A percentile compares a stretch with the other conserved stretches of the same genome.
These are phyloP conservation scores for Drosophila bocqueti DNA, from an alignment of 1,140 invertebrate species.

Conservation along the genomic window DNA sequence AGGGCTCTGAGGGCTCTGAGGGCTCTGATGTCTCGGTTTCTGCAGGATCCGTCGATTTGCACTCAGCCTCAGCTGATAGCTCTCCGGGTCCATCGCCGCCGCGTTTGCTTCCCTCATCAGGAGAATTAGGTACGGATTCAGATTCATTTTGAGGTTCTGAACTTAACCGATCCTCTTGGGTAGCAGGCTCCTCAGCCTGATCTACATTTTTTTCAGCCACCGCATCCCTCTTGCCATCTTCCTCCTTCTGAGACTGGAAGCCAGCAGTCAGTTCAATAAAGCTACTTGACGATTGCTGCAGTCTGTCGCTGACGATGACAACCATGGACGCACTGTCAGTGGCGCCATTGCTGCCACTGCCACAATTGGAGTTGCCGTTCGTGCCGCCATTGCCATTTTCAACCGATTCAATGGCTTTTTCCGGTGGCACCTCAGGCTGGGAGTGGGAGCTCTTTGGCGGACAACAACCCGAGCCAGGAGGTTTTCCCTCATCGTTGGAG, in stretches of 20 bases:
- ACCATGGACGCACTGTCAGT: conserved; percentile 29
- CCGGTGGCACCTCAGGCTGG: conserved; percentile 7
- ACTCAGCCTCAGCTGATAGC: background rate
- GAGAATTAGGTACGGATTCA: background rate
- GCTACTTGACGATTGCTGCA: conserved; percentile 67
- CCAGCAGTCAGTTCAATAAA: conserved; percentile 59
- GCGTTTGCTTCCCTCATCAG: background rate
- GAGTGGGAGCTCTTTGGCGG: background rate
- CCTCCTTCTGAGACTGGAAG: conserved; percentile 3
- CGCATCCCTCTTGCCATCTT: background rate
- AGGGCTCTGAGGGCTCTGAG: background rate
- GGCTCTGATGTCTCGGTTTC: background rate
- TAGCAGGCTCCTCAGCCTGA: background rate
- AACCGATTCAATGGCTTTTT: conserved; percentile 20
- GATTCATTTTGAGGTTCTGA: background rate
- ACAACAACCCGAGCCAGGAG: conserved; percentile 30
- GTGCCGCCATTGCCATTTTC: conserved; percentile 47
- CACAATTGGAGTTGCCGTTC: conserved; percentile 48
- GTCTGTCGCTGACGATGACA: conserved; percentile 65
- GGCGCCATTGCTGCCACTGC: conserved; percentile 44
- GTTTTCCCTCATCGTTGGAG: conserved; percentile 79
- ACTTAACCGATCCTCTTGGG: background rate
- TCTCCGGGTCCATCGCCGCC: background rate
- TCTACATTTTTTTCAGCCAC: background rate
- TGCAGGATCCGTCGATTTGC: background rate